Evolutionary conservation across 2,797 vertebrate genomes (phyloP).

Genomic region (Astyanax mexicanus): DNA sequence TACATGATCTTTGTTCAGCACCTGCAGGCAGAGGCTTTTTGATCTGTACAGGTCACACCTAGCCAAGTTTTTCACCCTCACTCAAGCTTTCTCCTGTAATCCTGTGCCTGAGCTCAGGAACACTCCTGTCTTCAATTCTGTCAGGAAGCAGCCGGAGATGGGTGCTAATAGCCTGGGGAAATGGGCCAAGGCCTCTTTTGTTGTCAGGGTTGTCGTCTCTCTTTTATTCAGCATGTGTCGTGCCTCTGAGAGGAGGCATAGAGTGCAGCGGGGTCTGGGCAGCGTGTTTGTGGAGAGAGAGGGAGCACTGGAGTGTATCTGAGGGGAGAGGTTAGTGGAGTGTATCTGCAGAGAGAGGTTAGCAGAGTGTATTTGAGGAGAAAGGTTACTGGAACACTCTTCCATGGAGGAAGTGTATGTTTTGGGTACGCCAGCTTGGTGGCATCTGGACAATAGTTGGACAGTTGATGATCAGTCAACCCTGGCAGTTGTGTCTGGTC

Average conservation of each 20-base stretch:
- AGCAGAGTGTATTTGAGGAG: background rate
- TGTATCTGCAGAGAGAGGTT: background rate
- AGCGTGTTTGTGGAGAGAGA: conserved; percentile 36
- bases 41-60: background rate
- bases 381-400: background rate
- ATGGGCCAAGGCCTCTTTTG: conserved; percentile 69
- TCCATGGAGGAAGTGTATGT: background rate
- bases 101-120: background rate
- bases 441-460: background rate
- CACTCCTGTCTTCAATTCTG: conserved; percentile 6
- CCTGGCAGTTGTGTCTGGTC: background rate
- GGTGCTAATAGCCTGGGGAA: conserved; percentile 71
- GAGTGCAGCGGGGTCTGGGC: conserved; percentile 51
- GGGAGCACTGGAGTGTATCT: conserved; percentile 16
- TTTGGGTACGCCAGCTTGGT: background rate
- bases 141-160: conserved; percentile 15
- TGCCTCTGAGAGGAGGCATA: conserved; percentile 68
- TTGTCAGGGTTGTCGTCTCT: conserved; percentile 64
- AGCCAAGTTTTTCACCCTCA: background rate
- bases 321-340: background rate
- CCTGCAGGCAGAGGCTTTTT: background rate
- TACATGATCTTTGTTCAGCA: too few relatives aligned
- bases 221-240: conserved; percentile 62
- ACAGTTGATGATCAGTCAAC: background rate
- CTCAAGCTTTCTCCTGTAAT: conserved; percentile 19